These are phyloP conservation scores for Stigmatopora nigra DNA, from an alignment of 2,113 vertebrate genomes.

Conservation along the genomic window DNA sequence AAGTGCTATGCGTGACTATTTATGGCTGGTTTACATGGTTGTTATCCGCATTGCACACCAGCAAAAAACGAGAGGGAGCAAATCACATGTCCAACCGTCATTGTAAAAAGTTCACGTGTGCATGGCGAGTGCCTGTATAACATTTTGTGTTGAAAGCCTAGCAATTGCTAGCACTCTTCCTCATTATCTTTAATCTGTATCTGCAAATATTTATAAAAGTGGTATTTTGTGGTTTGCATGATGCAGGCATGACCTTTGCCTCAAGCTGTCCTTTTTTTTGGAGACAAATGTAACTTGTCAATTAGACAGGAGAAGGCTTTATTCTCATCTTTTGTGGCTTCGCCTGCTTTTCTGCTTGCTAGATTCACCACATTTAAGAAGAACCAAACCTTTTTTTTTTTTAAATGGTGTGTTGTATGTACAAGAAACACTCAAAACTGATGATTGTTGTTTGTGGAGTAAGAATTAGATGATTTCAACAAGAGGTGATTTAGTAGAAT, in stretches of 20 bases:
- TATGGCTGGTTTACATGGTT: background rate
- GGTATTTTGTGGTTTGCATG: background rate
- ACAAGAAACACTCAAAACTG: too few species aligned
- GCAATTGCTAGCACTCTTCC: background rate
- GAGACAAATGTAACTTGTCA: constrained; percentile 12
- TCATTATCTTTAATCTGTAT: background rate
- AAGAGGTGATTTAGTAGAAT: too few species aligned
- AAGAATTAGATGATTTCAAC: too few species aligned
- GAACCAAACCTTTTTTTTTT: too few species aligned
- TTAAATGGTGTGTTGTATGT: too few species aligned
- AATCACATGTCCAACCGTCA: background rate
- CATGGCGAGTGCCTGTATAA: background rate
- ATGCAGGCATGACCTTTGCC: background rate
- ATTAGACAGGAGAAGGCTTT: background rate
- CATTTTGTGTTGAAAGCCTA: background rate
- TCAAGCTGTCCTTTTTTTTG: constrained; percentile 6
- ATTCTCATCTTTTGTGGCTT: background rate
- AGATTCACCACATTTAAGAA: background rate
- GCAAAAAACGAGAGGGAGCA: background rate
- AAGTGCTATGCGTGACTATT: background rate
- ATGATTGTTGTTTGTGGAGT: too few species aligned
- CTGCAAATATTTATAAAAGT: background rate
- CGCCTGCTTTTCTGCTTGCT: background rate
- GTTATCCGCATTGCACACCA: background rate
- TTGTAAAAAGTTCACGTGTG: background rate